Conservation (phyloP, 2,888 invertebrate species). For the Athrips mouffetella region DNA sequence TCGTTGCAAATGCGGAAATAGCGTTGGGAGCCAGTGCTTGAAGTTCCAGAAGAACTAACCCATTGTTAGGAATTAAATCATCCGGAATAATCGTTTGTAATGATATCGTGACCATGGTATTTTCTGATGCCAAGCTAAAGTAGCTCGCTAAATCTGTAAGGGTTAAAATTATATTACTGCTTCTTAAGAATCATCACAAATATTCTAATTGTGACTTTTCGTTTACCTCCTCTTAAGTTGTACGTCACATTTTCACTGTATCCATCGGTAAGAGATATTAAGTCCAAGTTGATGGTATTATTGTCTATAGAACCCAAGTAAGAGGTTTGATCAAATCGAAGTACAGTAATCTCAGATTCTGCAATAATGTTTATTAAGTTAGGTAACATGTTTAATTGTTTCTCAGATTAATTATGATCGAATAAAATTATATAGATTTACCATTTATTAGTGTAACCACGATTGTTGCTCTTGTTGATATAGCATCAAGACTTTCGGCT, state of each 20-base stretch:
- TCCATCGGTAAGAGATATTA: slow-evolving; percentile 34
- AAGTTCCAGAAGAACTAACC: slow-evolving; percentile 28
- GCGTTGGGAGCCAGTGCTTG: slow-evolving; percentile 26
- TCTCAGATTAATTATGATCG: too few relatives aligned
- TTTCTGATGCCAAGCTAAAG: slow-evolving; percentile 21
- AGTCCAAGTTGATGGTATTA: background rate
- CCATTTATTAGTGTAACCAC: slow-evolving; percentile 29
- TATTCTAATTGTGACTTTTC: too few relatives aligned
- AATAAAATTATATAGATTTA: too few relatives aligned
- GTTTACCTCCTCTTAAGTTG: slow-evolving; percentile 33
- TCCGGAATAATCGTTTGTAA: slow-evolving; percentile 26
- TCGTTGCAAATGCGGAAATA: slow-evolving; percentile 25
- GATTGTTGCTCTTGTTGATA: slow-evolving; percentile 27
- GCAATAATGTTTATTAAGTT: too few relatives aligned
- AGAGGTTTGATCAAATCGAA: background rate
- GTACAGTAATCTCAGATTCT: background rate
- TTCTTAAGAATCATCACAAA: too few relatives aligned
- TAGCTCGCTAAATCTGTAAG: slow-evolving; percentile 25
- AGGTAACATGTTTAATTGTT: too few relatives aligned
- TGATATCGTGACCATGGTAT: slow-evolving; percentile 21
- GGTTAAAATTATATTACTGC: background rate
- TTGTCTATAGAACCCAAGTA: background rate
- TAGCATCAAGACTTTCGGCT: slow-evolving; percentile 27
- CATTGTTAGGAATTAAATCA: slow-evolving; percentile 24
- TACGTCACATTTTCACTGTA: slow-evolving; percentile 31